A percentile compares a stretch with the other conserved stretches of the same genome.
These are phyloP conservation scores for Caenorhabditis sp. DNA, from an alignment of 2,888 invertebrate species.

Conservation along the genomic window DNA sequence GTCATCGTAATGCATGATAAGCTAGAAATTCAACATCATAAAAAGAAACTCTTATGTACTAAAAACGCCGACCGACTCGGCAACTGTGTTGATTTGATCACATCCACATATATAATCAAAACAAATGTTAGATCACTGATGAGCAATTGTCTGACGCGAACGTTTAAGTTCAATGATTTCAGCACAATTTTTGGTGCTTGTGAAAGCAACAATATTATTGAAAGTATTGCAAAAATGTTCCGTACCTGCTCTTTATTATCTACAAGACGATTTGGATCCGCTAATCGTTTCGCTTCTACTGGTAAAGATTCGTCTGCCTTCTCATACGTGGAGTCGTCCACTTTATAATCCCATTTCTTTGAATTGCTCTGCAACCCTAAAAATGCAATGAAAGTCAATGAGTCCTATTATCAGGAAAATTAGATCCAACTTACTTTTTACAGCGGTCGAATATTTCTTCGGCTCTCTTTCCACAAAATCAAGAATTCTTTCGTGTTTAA, in stretches of 20 bases:
- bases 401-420: background rate
- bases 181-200: no score
- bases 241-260: conserved; percentile 26
- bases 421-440: background rate
- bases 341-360: background rate
- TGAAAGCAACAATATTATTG: no score
- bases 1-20: conserved; percentile 8
- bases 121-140: no score
- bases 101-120: no score
- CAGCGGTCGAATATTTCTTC: background rate
- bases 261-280: conserved; percentile 44
- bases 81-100: no score
- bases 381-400: background rate
- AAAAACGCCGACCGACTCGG: no score
- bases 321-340: conserved; percentile 15
- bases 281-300: conserved; percentile 19
- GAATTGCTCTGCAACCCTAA: background rate
- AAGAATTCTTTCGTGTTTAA: background rate
- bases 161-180: no score
- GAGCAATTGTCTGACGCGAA: no score
- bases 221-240: no score
- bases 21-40: conserved; percentile 6
- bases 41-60: no score
- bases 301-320: conserved; percentile 1
- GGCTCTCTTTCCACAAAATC: background rate